phyloP scores from a whole-genome alignment of 2,888 invertebrate species.

The Caenorhabditis afra region DNA sequence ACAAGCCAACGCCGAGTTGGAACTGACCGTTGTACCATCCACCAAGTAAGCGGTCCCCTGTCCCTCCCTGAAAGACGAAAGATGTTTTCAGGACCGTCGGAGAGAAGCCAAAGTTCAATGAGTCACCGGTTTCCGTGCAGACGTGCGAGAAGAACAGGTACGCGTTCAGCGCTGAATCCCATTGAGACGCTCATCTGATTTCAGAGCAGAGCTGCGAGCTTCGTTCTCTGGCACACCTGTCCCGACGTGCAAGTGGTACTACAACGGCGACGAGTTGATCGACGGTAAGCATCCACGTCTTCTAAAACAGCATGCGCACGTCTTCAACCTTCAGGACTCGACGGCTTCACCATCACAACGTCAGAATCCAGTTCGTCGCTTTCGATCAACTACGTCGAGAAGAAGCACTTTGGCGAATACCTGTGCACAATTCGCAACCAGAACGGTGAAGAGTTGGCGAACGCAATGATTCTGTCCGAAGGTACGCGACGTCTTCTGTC shows the following conservation, averaged over 20 bases:
- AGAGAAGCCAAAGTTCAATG: conserved; percentile 71
- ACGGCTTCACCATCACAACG: conserved; percentile 64
- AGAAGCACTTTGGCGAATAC: conserved; percentile 74
- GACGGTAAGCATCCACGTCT: conserved; percentile 55
- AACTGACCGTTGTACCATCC: conserved; percentile 63
- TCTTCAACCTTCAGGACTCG: conserved; percentile 51
- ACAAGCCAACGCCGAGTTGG: conserved; percentile 57
- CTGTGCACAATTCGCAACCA: conserved; percentile 75
- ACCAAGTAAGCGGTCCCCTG: conserved; percentile 39
- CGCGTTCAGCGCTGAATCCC: background rate
- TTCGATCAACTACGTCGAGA: conserved; percentile 67
- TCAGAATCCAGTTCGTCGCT: conserved; percentile 64
- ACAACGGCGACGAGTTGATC: conserved; percentile 67
- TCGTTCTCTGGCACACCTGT: conserved; percentile 73
- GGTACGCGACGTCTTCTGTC: conserved; percentile 43
- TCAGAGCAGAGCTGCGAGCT: conserved; percentile 71
- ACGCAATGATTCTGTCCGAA: conserved; percentile 74
- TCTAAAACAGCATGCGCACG: background rate
- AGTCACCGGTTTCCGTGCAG: conserved; percentile 74
- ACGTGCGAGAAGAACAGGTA: conserved; percentile 62
- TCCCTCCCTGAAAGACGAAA: too few species aligned
- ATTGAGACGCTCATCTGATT: conserved; percentile 13
- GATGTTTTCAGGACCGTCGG: conserved; percentile 52
- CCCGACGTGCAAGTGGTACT: conserved; percentile 75
- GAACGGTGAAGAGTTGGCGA: conserved; percentile 76